Base-by-base conservation (phyloP, 2,113 vertebrate genomes). In the Noctilio leporinus region DNA sequence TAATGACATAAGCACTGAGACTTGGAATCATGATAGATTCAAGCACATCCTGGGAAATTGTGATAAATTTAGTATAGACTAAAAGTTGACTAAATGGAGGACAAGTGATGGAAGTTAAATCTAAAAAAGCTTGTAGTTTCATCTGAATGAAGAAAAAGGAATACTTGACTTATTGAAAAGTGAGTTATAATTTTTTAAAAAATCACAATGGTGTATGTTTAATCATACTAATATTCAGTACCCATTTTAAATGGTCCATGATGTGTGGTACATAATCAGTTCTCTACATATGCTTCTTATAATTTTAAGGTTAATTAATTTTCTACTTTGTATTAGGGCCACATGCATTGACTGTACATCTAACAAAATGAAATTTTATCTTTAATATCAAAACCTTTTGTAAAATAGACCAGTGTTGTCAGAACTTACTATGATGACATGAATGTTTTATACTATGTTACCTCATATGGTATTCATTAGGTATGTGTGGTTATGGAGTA, bases 311-410 rank as follows among this genome's bases (percentile, higher is more conserved):
- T 95, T 85, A 93, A n/a, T 89, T 70, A 16, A 9, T 70, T 92
- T 95, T 96, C 64, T 65, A 70, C 53, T 94, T 93, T 86, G 26
- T 84, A 76, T 55, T 22, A 5, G 69, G 10, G 45, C 4, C 45
- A 24, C 20, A 53, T 65, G 35, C 84, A 67, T 96, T 69, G 45
- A 57, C 95, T 84, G 84, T 70, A 82, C 19, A 38, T 67, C 20
- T 59, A 80, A 33, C 72, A 82, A 96, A 97, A 91, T 89, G 45
- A 65, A 78, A 94, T 91, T 97, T 97, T 96, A 69, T 92, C 87
- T 91, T 49, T 95, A 76, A 86, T 96, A 94, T 78, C 82, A 53
- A 93, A 86, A 86, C 3, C 9, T 76, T 83, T 92, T 55, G 10
- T 82, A 47, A 64, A 30, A n/a, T 26, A 55, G 28, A 62, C 43